phyloP scores from a whole-genome alignment of 2,888 invertebrate species.

The Autographa gamma region DNA sequence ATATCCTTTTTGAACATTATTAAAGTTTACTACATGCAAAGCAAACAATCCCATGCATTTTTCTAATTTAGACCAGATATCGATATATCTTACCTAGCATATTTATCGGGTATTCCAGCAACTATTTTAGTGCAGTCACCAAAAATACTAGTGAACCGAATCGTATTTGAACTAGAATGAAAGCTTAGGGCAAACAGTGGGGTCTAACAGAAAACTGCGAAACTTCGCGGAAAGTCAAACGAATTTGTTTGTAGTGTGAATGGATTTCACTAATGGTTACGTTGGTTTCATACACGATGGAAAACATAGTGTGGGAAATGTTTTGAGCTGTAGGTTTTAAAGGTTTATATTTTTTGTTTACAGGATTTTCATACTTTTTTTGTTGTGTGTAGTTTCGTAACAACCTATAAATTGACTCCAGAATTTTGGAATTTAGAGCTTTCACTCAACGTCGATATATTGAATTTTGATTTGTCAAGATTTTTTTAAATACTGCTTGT shows the following conservation, averaged over 20 bases:
- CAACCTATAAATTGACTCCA: no score
- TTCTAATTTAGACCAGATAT: no score
- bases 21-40: no score
- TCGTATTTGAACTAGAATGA: neutral
- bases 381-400: neutral
- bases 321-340: neutral
- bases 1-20: no score
- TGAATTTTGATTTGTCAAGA: no score
- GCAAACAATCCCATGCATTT: no score
- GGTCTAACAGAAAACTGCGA: neutral
- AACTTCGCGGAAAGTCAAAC: neutral
- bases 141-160: neutral
- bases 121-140: neutral
- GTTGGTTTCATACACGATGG: neutral
- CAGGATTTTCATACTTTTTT: neutral
- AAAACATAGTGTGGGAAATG: neutral
- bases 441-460: no score
- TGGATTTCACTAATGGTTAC: slow-evolving; percentile 1
- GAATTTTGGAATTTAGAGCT: no score
- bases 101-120: no score
- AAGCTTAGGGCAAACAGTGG: neutral
- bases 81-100: no score
- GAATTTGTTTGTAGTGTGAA: neutral
- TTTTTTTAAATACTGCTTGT: no score
- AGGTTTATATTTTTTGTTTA: neutral